Conservation (phyloP, 2,888 invertebrate genomes). For the Dryadula phaetusa region DNA sequence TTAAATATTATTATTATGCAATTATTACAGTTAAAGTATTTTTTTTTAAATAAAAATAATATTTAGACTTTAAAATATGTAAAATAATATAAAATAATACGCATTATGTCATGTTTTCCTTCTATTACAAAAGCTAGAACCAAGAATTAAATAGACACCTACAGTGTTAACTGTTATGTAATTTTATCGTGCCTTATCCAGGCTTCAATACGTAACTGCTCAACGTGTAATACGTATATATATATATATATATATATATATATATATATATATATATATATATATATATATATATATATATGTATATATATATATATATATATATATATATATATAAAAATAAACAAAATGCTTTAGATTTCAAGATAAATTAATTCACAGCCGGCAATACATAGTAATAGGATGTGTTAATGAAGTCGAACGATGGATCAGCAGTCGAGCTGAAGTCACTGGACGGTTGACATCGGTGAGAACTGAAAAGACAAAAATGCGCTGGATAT, state of each 20-base stretch:
- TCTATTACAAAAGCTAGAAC: neutral
- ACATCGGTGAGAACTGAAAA: slow-evolving; percentile 48
- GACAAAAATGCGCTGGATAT: slow-evolving; percentile 80
- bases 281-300: neutral
- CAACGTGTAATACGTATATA: neutral
- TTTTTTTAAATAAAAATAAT: neutral
- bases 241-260: too few species aligned
- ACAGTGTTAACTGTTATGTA: slow-evolving; percentile 19
- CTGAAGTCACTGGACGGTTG: slow-evolving; percentile 49
- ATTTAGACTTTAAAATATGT: neutral
- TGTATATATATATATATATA: neutral
- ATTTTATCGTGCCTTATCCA: slow-evolving; percentile 12
- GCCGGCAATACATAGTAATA: slow-evolving; percentile 34
- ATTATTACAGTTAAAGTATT: neutral
- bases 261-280: neutral
- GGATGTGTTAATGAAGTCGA: slow-evolving; percentile 41
- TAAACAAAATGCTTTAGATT: neutral
- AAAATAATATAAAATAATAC: neutral
- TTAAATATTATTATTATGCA: neutral
- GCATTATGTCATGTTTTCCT: neutral
- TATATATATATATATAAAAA: neutral
- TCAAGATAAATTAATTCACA: slow-evolving; percentile 31
- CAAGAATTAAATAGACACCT: slow-evolving; percentile 22
- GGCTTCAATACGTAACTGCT: slow-evolving; percentile 22
- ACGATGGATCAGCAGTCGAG: slow-evolving; percentile 53